Evolutionary conservation across 1,140 invertebrate species (phyloP), one percentile per base, ranked within the genome.

Genomic region (Hylaeus volcanicus): DNA sequence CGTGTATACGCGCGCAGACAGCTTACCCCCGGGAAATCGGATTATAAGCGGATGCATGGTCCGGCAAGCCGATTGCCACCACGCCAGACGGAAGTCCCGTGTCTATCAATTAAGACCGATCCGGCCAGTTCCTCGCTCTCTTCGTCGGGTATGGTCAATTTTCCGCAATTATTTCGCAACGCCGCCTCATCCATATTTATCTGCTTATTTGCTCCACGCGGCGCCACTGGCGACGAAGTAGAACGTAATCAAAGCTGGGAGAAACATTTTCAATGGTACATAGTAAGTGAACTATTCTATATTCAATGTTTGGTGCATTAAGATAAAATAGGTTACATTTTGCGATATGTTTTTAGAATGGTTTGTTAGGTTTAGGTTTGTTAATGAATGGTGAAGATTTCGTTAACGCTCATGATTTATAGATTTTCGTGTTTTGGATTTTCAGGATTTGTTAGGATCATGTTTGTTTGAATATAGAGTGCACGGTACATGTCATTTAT

Each of bases 1-100:
- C 83, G 48, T 86, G 60, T 85, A 85, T 51, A 86, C 81, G 89
- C 86, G 84, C 84, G 85, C 88, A 88, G 84, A 87, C 87, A 83
- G 88, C 89, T 90, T 90, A 90, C 86, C 86, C 84, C 81, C 75
- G 82, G 83, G 80, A 87, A 90, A 90, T 89, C 87, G 86, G 79
- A 88, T 89, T 90, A 90, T 86, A 86, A 85, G 70, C 84, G 79
- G 76, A 86, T 86, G 74, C 83, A 64, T 60, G 74, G 79, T 71
- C 74, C 79, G 84, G 63, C 83, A 71, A 78, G 60, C 70, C 79
- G 65, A 85, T 73, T 74, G 51, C 77, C 76, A 53, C 51, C 41
- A n/a, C 2, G 11, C 48, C 71, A n/a, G 68, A 55, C 64, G 65
- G 83, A 78, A 80, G 75, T 82, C 60, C 70, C 70, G 70, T 71